Percentiles rank a stretch among this genome's conserved stretches.
These are phyloP conservation scores for Sporophila hypoxantha DNA, from an alignment of 2,113 vertebrate species.

Conservation along the genomic window DNA sequence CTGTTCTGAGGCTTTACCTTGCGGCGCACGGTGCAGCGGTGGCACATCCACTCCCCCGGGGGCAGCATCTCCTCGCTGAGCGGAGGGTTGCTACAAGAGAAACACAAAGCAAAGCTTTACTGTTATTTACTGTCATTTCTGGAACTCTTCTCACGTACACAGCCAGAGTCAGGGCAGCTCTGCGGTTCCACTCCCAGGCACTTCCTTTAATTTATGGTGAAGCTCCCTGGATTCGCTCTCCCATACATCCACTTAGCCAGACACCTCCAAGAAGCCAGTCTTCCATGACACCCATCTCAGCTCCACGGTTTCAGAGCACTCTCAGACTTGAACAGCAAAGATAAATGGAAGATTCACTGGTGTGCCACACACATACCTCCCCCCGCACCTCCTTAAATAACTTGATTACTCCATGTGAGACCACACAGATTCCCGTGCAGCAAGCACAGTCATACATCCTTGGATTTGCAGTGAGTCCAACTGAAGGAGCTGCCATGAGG, in stretches of 20 bases:
- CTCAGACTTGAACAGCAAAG: background rate
- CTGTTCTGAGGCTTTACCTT: slow-evolving; percentile 76
- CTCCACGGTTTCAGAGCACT: background rate
- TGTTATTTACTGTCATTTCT: slow-evolving; percentile 14
- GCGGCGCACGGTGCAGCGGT: slow-evolving; percentile 91
- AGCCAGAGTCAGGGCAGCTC: background rate
- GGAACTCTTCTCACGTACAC: background rate
- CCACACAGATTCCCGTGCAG: background rate
- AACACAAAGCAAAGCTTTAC: slow-evolving; percentile 18
- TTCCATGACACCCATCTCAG: background rate
- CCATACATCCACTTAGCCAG: background rate
- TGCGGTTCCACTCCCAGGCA: background rate
- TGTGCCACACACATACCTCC: background rate
- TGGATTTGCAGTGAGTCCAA: background rate
- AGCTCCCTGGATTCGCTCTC: background rate
- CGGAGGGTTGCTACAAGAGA: slow-evolving; percentile 85
- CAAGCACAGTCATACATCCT: background rate
- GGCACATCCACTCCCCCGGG: slow-evolving; percentile 98
- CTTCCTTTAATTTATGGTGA: background rate
- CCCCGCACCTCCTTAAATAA: background rate
- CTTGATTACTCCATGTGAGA: background rate
- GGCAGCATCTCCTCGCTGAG: slow-evolving; percentile 98
- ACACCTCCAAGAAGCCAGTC: background rate
- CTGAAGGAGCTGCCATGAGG: background rate
- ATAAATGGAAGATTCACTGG: background rate